A percentile compares a stretch with the other conserved stretches of the same genome.
Evolutionary conservation across 2,797 vertebrate genomes (phyloP).

Genomic region (Micromesistius poutassou): DNA sequence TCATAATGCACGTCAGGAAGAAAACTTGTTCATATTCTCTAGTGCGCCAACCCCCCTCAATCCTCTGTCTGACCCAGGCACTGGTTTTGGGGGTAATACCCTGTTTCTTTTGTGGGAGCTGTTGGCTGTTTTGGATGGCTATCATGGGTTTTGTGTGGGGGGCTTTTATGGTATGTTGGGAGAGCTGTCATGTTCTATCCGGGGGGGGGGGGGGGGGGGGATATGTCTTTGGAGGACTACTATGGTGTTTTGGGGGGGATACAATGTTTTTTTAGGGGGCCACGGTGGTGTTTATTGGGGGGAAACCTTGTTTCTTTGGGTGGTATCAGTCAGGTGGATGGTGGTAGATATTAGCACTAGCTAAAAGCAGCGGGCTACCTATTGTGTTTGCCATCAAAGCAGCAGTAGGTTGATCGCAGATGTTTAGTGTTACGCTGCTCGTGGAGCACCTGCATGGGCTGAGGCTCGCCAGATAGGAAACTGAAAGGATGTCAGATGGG

Average conservation of each 20-base stretch:
- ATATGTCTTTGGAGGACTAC: no score
- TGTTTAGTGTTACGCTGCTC: not conserved
- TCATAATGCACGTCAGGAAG: slow-evolving; percentile 91
- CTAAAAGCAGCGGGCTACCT: not conserved
- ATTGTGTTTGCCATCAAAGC: not conserved
- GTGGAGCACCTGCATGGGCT: not conserved
- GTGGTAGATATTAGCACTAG: not conserved
- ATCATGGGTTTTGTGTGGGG: not conserved
- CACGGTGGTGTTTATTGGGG: no score
- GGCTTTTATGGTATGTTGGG: no score
- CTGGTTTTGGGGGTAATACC: not conserved
- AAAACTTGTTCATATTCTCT: slow-evolving; percentile 78
- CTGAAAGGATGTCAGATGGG: not conserved
- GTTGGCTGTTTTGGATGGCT: not conserved
- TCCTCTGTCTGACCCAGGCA: slow-evolving; percentile 34
- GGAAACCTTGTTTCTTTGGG: not conserved
- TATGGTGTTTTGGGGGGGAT: no score
- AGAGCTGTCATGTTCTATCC: no score
- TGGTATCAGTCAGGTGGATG: not conserved
- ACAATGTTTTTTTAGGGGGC: no score
- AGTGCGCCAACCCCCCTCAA: slow-evolving; percentile 35
- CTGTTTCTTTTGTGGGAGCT: not conserved
- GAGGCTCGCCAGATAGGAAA: not conserved
- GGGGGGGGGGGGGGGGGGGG: no score
- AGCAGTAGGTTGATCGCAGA: not conserved